These are phyloP conservation scores for Casuarius casuarius DNA, from an alignment of 2,113 vertebrate species.

Conservation along the genomic window DNA sequence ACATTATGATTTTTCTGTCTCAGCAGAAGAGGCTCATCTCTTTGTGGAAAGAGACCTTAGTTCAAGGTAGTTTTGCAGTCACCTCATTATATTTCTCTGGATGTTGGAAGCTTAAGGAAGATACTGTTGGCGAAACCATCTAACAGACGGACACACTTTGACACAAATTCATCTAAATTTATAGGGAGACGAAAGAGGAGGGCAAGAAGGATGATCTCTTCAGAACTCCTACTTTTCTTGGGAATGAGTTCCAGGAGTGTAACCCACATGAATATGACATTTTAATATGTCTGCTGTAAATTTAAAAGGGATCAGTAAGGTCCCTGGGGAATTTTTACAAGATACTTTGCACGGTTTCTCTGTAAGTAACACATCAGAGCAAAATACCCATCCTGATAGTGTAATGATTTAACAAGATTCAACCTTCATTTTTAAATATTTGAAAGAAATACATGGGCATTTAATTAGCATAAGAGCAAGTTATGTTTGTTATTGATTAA, in stretches of 20 bases:
- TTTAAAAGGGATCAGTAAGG: neutral
- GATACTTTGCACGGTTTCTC: neutral
- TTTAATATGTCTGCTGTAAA: neutral
- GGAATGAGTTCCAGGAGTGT: neutral
- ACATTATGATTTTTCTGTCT: neutral
- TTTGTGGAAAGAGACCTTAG: neutral
- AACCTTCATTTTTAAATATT: constrained; percentile 39
- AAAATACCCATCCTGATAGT: neutral
- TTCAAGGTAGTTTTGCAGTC: neutral
- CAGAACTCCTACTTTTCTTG: neutral
- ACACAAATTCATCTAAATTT: neutral
- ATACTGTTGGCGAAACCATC: neutral
- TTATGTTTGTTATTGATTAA: constrained; percentile 66
- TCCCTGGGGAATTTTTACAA: neutral
- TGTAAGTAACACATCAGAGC: neutral
- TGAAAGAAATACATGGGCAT: neutral
- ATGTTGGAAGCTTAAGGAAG: neutral
- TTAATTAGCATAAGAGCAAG: constrained; percentile 52
- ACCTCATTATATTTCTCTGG: neutral
- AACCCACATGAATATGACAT: neutral
- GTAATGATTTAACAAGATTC: constrained; percentile 23
- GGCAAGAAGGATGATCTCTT: neutral
- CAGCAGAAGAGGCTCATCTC: neutral
- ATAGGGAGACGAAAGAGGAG: neutral
- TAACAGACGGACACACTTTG: neutral